Evolutionary conservation across 2,797 vertebrate genomes (phyloP).

Genomic region (Pangasius larnaudii): DNA sequence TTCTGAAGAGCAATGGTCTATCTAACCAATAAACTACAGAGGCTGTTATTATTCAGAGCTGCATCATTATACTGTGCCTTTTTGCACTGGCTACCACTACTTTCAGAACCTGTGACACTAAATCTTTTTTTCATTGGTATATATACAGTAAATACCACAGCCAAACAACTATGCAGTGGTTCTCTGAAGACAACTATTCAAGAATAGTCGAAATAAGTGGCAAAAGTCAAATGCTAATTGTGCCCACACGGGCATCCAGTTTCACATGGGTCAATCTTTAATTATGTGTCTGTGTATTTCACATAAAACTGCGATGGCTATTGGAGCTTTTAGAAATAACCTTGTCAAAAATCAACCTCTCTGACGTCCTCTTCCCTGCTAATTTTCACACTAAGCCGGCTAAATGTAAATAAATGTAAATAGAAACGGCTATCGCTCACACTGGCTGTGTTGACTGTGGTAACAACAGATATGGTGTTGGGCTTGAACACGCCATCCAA

Average conservation of each 20-base stretch:
- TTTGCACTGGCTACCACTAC: background rate
- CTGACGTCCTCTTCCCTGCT: constrained; percentile 4
- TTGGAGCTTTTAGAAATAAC: constrained; percentile 10
- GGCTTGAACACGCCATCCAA: background rate
- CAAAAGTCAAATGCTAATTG: background rate
- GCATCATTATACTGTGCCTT: background rate
- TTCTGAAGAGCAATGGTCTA: constrained; percentile 5
- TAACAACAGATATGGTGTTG: constrained; percentile 3
- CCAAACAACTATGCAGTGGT: background rate
- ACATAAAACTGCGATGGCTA: background rate
- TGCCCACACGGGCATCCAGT: background rate
- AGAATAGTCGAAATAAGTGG: background rate
- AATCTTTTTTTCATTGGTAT: background rate
- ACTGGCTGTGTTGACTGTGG: background rate
- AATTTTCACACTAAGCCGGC: constrained; percentile 36
- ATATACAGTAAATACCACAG: background rate
- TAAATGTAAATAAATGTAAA: constrained; percentile 36
- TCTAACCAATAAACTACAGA: background rate
- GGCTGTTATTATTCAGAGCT: background rate
- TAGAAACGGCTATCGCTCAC: constrained; percentile 28
- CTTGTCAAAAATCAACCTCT: constrained; percentile 12
- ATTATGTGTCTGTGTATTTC: background rate
- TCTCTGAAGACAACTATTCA: background rate
- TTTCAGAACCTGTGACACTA: background rate
- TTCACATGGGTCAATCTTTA: background rate